Evolutionary conservation across 2,113 vertebrate genomes (phyloP).

Genomic region (Tragelaphus buxtoni): DNA sequence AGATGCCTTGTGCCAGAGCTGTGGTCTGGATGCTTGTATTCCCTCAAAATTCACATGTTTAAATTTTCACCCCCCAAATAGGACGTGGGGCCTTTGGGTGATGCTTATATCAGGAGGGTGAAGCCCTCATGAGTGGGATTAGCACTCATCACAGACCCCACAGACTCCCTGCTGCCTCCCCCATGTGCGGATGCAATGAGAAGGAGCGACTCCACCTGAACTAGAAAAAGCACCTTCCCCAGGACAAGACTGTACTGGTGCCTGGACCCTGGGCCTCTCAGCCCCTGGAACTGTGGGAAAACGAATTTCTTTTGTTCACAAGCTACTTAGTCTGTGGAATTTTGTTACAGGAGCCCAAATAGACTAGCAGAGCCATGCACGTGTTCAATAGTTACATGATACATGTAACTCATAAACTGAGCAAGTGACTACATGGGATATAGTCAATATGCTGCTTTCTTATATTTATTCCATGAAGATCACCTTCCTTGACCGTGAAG

Average conservation of each 20-base stretch:
- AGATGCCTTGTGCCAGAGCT: neutral
- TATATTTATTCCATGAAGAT: neutral
- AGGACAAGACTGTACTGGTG: neutral
- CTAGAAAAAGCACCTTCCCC: neutral
- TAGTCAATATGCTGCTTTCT: neutral
- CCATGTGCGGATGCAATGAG: neutral
- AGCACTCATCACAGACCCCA: neutral
- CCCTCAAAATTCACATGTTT: neutral
- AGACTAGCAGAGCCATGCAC: neutral
- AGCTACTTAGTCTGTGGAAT: neutral
- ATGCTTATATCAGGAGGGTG: neutral
- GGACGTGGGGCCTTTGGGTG: neutral
- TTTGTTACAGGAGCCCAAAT: neutral
- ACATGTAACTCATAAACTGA: neutral
- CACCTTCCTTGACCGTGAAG: neutral
- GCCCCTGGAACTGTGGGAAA: neutral
- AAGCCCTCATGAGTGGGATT: neutral
- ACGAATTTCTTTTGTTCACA: neutral
- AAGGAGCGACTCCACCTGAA: neutral
- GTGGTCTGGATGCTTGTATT: neutral
- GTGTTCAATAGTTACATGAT: neutral
- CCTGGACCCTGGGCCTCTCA: neutral
- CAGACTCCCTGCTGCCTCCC: neutral
- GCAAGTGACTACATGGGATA: neutral
- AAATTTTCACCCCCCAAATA: neutral